Percentiles rank a stretch among this genome's conserved stretches.
These are phyloP conservation scores for Cephus nigrinus DNA, from an alignment of 2,888 invertebrate genomes.

Conservation along the genomic window DNA sequence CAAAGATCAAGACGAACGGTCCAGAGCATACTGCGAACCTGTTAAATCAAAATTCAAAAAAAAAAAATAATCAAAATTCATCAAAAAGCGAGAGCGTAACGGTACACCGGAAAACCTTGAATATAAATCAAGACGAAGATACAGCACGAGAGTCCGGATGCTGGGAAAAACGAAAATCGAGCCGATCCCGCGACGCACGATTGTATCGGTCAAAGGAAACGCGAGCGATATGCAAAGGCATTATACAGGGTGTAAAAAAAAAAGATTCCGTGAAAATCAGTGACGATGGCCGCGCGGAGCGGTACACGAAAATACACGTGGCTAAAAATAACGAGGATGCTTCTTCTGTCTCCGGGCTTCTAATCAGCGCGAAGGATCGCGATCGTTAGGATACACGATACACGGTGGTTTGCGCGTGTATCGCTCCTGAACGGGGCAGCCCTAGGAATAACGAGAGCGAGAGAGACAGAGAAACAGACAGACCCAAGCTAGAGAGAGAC, in stretches of 20 bases:
- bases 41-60: not conserved
- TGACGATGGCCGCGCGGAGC: constrained; percentile 18
- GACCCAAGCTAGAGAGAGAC: not conserved
- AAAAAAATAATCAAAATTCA: too few relatives aligned
- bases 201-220: not conserved
- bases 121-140: not conserved
- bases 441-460: not conserved
- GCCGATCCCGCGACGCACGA: not conserved
- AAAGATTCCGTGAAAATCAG: not conserved
- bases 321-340: constrained; percentile 21
- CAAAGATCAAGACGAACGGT: not conserved
- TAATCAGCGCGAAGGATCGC: constrained; percentile 24
- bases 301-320: constrained; percentile 16
- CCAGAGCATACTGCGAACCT: accelerated
- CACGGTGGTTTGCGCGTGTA: not conserved
- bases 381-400: constrained; percentile 21
- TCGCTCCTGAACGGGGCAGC: not conserved
- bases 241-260: not conserved
- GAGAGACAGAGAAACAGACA: not conserved
- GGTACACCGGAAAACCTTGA: not conserved
- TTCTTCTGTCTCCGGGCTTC: constrained; percentile 22
- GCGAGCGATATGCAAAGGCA: not conserved
- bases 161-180: not conserved
- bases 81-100: not conserved
- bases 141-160: not conserved